phyloP scores from a whole-genome alignment of 2,888 invertebrate species.

The Homarus gammarus region DNA sequence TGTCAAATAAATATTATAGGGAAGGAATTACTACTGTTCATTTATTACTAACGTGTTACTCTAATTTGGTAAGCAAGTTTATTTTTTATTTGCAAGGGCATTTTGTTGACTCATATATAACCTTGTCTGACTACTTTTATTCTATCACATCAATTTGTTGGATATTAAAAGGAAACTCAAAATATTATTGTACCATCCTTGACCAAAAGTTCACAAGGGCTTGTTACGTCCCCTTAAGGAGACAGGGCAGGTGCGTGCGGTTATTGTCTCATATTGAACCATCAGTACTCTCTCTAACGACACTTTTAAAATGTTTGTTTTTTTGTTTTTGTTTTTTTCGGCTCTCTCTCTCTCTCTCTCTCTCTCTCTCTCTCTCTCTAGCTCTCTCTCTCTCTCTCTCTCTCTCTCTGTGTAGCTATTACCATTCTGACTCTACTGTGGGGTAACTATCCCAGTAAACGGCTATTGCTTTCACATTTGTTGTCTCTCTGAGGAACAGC shows the following conservation, averaged over 20 bases:
- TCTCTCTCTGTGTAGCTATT: neutral
- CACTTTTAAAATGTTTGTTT: neutral
- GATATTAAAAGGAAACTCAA: neutral
- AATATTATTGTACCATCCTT: neutral
- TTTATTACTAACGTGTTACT: no score
- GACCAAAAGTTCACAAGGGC: conserved; percentile 6
- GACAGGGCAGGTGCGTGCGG: neutral
- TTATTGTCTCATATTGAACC: conserved; percentile 13
- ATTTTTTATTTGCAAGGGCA: no score
- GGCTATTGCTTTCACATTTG: conserved; percentile 20
- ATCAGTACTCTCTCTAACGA: neutral
- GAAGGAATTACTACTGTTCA: no score
- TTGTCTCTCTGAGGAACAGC: neutral
- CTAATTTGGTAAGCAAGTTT: no score
- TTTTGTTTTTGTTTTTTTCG: neutral
- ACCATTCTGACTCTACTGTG: neutral
- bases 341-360: neutral
- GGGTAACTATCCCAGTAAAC: neutral
- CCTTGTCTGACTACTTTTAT: no score
- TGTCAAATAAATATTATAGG: no score
- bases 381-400: no score
- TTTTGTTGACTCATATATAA: no score
- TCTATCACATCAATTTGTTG: no score
- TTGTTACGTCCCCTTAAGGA: neutral
- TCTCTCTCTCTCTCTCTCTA: neutral